Conservation (phyloP, 2,113 vertebrate genomes). For the mouse (Mus musculus) region DNA sequence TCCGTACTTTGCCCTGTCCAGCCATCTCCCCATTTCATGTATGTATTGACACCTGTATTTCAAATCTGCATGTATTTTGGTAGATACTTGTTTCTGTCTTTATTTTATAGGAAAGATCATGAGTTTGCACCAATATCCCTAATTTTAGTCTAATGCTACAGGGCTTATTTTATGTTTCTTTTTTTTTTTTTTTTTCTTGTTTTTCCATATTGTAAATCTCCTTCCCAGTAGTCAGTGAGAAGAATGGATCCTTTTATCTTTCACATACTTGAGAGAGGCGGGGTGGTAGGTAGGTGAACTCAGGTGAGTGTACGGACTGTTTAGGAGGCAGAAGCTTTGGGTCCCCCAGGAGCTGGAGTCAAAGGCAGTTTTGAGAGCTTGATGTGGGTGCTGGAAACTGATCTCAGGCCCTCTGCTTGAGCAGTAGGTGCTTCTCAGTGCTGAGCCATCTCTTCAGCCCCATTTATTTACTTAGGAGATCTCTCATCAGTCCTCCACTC, state of each 20-base stretch:
- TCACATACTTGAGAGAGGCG: not conserved
- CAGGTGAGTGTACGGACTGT: not conserved
- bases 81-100: not conserved
- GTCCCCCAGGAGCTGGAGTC: not conserved
- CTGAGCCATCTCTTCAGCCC: not conserved
- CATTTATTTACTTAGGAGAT: not conserved
- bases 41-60: not conserved
- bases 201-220: not conserved
- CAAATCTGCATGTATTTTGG: not conserved
- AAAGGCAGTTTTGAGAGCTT: not conserved
- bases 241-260: not conserved
- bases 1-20: not conserved
- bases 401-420: not conserved
- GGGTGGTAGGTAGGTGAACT: no score
- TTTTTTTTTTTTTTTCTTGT: not conserved
- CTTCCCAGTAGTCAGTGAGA: not conserved
- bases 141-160: not conserved
- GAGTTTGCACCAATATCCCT: not conserved
- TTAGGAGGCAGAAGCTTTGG: not conserved
- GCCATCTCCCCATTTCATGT: not conserved
- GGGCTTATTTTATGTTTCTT: not conserved
- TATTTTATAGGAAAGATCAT: not conserved
- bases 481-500: not conserved
- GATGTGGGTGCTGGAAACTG: not conserved
- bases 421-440: not conserved